A percentile compares a stretch with the other conserved stretches of the same genome.
phyloP scores from a whole-genome alignment of 2,113 vertebrate genomes.

The Thamnophis sirtalis region DNA sequence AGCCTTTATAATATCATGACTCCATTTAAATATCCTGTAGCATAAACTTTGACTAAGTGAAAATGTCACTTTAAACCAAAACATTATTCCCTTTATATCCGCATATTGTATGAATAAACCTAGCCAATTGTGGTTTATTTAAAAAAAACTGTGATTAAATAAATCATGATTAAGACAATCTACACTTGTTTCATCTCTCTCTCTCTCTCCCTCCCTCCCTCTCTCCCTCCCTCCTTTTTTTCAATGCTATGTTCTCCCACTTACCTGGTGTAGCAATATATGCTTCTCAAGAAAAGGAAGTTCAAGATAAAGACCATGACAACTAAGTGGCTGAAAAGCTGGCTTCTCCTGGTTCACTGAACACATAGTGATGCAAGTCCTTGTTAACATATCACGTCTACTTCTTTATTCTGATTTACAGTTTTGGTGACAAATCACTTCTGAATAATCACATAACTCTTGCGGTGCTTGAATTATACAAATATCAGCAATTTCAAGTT shows the following conservation, averaged over 20 bases:
- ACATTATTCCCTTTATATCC: not conserved
- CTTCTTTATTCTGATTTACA: not conserved
- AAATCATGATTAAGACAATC: not conserved
- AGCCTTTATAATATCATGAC: not conserved
- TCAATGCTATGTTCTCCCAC: not conserved
- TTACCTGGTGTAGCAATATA: not conserved
- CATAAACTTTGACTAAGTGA: not conserved
- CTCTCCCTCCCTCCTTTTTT: not conserved
- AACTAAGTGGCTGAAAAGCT: not conserved
- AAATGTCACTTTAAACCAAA: not conserved
- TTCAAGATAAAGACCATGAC: not conserved
- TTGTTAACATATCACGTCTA: not conserved
- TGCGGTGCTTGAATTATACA: not conserved
- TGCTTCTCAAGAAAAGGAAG: not conserved
- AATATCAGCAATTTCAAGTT: not conserved
- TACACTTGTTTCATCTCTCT: not conserved
- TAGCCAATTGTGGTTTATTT: no score
- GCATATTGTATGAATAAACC: not conserved
- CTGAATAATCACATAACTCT: not conserved
- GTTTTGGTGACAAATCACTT: not conserved
- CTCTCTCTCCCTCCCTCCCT: not conserved
- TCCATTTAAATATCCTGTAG: not conserved
- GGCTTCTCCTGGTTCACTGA: not conserved
- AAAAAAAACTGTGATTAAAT: not conserved
- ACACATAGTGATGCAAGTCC: not conserved